Evolutionary conservation across 1,140 invertebrate genomes (phyloP), one percentile per base, ranked within the genome.

Genomic region (Cardiocondyla obscurior): DNA sequence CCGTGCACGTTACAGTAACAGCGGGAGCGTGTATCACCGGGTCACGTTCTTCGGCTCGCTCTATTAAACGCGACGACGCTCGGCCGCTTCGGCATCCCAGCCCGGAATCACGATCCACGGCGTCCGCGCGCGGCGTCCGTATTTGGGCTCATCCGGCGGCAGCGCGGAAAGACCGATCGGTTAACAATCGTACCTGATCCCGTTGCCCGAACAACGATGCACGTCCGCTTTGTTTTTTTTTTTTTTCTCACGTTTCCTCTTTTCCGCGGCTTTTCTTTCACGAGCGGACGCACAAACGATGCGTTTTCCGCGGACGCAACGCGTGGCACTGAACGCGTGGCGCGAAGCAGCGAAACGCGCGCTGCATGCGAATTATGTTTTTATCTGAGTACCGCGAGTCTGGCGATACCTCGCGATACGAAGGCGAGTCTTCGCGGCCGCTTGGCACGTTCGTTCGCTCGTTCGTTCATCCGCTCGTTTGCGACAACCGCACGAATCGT

Each of bases 41-140:
- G 67, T 84, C 86, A 87, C 69, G 85, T 83, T 86, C 53, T 36
- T 62, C 51, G 25, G 49, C 46, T 19, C 65, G 60, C 46, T 58
- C 81, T 49, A 86, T 83, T 58, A 74, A 65, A 19, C 81, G 53
- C 70, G 62, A 64, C 57, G 51, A 74, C 42, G 57, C 8, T 12
- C 39, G 30, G 0, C 10, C 25, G 14, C 10, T 30, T 25, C 25
- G 53, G n/a, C n/a, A 25, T 55, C 60, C 42, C 28, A 2, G 10
- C 25, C 25, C 72, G 62, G 74, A 69, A 79, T 79, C 19, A 69
- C 28, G 39, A 49, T 49, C 7, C 74, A 28, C 30, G 42, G 58
- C 30, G 14, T 4, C 69, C 76, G 44, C 36, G 36, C 36, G 3
- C n/a, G n/a, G n/a, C n/a, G n/a, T n/a, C n/a, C n/a, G 84, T 44